phyloP scores from a whole-genome alignment of 1,140 invertebrate species.

The Drosophila paulistorum region DNA sequence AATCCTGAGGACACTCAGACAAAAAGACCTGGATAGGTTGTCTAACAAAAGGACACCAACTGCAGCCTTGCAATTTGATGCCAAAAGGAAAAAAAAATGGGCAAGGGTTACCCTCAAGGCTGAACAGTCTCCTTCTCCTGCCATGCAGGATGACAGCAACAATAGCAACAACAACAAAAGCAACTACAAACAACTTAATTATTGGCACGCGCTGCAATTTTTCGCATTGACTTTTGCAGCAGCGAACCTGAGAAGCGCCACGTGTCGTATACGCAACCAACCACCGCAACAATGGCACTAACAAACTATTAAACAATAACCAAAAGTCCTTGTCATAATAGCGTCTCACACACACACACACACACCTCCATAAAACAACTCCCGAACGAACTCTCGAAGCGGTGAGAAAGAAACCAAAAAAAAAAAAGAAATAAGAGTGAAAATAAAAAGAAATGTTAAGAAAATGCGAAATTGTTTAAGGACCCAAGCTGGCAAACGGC shows the following conservation, averaged over 20 bases:
- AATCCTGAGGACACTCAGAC: conserved; percentile 61
- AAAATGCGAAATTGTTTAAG: conserved; percentile 13
- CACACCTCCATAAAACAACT: conserved; percentile 44
- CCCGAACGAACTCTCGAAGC: too few relatives aligned
- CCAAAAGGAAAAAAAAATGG: conserved; percentile 29
- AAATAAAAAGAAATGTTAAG: conserved; percentile 7
- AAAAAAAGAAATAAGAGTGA: conserved; percentile 5
- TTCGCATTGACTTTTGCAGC: conserved; percentile 63
- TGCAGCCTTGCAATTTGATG: conserved; percentile 77
- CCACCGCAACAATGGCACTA: conserved; percentile 53
- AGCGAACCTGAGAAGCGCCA: conserved; percentile 58
- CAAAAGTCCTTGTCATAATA: conserved; percentile 29
- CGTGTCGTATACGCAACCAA: conserved; percentile 72
- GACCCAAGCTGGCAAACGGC: conserved; percentile 38
- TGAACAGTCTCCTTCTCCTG: conserved; percentile 2
- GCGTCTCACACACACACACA: conserved; percentile 19
- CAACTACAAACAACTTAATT: conserved; percentile 67
- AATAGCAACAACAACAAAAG: background rate
- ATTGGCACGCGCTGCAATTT: conserved; percentile 80
- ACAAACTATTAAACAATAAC: conserved; percentile 58
- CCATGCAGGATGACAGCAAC: conserved; percentile 4
- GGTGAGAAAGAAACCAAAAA: background rate
- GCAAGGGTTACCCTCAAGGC: conserved; percentile 25
- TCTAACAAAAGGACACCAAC: conserved; percentile 74
- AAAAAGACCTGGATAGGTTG: conserved; percentile 57